Conservation (phyloP, 2,888 invertebrate species). For the Ophion ellenae region DNA sequence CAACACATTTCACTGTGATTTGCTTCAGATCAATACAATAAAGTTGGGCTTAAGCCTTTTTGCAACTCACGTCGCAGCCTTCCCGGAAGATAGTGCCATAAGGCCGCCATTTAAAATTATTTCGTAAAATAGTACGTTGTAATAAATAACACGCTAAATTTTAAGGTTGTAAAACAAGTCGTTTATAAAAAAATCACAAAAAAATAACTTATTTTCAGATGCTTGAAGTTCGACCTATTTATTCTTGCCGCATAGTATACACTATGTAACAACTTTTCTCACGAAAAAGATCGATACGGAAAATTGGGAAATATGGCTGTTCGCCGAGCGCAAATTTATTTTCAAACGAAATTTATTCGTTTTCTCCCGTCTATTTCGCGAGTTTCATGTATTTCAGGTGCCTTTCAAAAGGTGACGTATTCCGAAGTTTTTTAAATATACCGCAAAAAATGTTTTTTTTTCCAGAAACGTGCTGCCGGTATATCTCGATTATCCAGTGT, state of each 20-base stretch:
- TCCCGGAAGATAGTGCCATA: too few species aligned
- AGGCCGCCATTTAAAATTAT: too few species aligned
- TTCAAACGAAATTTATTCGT: background rate
- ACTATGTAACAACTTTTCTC: background rate
- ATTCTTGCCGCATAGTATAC: background rate
- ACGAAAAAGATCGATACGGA: background rate
- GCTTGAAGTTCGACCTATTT: background rate
- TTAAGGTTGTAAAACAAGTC: background rate
- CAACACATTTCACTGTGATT: too few species aligned
- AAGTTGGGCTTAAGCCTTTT: too few species aligned
- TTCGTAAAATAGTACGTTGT: too few species aligned
- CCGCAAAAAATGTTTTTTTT: background rate
- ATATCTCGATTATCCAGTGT: slow-evolving; percentile 1
- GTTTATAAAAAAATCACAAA: background rate
- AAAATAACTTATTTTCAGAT: background rate
- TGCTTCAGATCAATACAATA: too few species aligned
- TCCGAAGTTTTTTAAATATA: background rate
- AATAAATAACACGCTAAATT: background rate
- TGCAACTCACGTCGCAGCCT: too few species aligned
- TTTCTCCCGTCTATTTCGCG: background rate
- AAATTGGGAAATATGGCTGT: background rate
- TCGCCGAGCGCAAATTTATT: background rate
- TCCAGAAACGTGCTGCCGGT: background rate
- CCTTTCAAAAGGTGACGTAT: background rate
- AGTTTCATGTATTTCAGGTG: background rate